Conservation (phyloP, 2,797 vertebrate genomes). For the Aeoliscus strigatus region DNA sequence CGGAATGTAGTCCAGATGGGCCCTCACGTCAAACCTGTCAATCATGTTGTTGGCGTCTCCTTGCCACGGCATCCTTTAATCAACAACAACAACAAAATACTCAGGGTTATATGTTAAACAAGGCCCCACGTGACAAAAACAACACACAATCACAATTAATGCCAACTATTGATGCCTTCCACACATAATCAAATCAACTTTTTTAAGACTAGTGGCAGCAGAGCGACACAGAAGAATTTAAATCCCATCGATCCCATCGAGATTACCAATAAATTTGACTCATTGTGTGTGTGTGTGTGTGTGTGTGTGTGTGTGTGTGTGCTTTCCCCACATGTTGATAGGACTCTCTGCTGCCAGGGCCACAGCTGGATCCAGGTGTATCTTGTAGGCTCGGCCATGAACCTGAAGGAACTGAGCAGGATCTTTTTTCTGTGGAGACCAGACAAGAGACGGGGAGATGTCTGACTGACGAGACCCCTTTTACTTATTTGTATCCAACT, state of each 20-base stretch:
- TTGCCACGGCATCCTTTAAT: slow-evolving; percentile 94
- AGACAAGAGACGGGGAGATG: slow-evolving; percentile 5
- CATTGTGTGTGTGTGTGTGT: too few species aligned
- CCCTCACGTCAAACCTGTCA: slow-evolving; percentile 92
- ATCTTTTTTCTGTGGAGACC: slow-evolving; percentile 85
- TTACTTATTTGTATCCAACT: too few species aligned
- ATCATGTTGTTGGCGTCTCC: slow-evolving; percentile 97
- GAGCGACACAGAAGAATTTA: too few species aligned
- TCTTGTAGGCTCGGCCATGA: slow-evolving; percentile 95
- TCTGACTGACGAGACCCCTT: too few species aligned
- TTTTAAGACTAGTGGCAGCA: too few species aligned
- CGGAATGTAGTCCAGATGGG: slow-evolving; percentile 92
- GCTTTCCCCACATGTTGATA: slow-evolving; percentile 85
- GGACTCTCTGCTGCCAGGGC: slow-evolving; percentile 92
- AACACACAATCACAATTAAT: too few species aligned
- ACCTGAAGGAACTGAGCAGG: slow-evolving; percentile 97
- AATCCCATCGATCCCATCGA: too few species aligned
- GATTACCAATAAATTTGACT: too few species aligned
- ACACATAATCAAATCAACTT: too few species aligned
- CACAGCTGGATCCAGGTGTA: slow-evolving; percentile 91
- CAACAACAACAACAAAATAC: background rate
- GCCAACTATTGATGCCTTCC: too few species aligned
- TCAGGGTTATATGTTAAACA: too few species aligned
- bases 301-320: background rate
- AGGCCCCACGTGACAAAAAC: too few species aligned